Percentiles rank a stretch among this genome's conserved stretches.
phyloP scores from a whole-genome alignment of 2,797 vertebrate genomes.

The Intellagama lesueurii region DNA sequence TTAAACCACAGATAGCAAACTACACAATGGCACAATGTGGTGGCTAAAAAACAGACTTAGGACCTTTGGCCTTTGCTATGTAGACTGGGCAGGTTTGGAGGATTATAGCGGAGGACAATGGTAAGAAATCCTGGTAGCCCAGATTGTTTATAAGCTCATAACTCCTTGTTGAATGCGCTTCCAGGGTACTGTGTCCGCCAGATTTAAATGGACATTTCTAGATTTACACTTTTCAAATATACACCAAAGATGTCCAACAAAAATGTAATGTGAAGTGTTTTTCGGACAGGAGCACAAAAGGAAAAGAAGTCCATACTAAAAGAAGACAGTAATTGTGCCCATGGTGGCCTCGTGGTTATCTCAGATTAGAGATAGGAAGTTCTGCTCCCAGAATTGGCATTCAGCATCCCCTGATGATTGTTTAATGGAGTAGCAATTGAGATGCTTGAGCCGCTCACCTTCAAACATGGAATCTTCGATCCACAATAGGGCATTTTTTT shows the following conservation, averaged over 20 bases:
- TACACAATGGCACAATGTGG: background rate
- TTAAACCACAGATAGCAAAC: background rate
- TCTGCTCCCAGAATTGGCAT: background rate
- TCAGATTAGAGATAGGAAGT: background rate
- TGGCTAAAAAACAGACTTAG: background rate
- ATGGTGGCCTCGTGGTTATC: background rate
- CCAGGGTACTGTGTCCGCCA: background rate
- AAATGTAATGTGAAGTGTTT: background rate
- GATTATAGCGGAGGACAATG: background rate
- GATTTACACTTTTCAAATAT: background rate
- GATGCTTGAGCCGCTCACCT: background rate
- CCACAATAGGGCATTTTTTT: background rate
- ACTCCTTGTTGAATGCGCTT: too few relatives aligned
- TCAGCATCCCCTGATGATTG: background rate
- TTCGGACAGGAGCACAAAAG: background rate
- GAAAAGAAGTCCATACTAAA: background rate
- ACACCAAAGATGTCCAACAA: background rate
- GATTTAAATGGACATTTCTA: background rate
- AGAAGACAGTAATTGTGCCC: background rate
- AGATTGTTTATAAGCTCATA: background rate
- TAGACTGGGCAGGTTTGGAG: background rate
- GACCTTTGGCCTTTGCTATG: background rate
- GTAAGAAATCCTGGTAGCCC: background rate
- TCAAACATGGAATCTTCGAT: background rate
- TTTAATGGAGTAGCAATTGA: background rate